These are phyloP conservation scores for Papilio machaon DNA, from an alignment of 1,140 invertebrate genomes.

Conservation along the genomic window DNA sequence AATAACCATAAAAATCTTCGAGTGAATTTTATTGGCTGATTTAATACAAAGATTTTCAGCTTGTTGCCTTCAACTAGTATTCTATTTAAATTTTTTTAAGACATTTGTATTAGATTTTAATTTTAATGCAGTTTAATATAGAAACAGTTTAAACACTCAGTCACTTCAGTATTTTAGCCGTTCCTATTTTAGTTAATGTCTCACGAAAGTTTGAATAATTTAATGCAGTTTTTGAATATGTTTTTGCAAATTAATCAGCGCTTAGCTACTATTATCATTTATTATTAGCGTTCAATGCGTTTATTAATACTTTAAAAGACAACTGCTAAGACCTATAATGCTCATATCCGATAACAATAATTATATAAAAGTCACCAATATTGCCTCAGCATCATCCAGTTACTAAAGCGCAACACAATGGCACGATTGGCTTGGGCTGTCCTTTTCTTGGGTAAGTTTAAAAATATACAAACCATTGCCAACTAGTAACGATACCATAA, in stretches of 20 bases:
- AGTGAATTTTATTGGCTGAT: too few species aligned
- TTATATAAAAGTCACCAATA: constrained; percentile 18
- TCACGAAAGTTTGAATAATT: too few species aligned
- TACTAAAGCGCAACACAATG: constrained; percentile 5
- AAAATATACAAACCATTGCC: too few species aligned
- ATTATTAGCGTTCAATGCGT: background rate
- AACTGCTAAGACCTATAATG: constrained; percentile 11
- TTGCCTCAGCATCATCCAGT: constrained; percentile 9
- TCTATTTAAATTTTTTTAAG: too few species aligned
- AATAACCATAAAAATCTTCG: too few species aligned
- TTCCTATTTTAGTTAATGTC: too few species aligned
- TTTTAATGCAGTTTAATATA: too few species aligned
- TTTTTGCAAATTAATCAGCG: constrained; percentile 20
- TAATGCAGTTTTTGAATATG: background rate
- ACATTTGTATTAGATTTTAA: background rate
- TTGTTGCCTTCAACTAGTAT: too few species aligned
- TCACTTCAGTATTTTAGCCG: too few species aligned
- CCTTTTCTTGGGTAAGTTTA: constrained; percentile 27
- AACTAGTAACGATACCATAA: too few species aligned
- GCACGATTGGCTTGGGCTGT: constrained; percentile 30
- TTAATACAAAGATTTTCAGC: too few species aligned
- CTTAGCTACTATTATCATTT: constrained; percentile 18
- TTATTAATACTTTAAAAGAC: constrained; percentile 15
- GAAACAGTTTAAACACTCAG: too few species aligned
- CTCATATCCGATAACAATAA: constrained; percentile 15